Conservation (phyloP, 30 jellyfish, hydroid and myxozoan species). For the Sanderia malayensis region DNA sequence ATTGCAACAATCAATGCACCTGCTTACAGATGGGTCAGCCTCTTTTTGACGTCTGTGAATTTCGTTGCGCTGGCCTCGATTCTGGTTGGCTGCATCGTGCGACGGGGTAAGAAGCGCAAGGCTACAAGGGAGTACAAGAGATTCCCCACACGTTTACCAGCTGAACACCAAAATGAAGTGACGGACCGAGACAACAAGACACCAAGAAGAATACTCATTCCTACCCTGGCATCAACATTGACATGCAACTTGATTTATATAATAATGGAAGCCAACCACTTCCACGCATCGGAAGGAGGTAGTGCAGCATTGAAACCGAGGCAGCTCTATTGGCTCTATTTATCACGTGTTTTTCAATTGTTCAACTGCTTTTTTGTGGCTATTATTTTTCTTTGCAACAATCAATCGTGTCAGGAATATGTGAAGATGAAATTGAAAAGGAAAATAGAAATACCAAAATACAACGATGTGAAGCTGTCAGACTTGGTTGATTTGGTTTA, state of each 20-base stretch:
- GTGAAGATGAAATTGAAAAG: background rate
- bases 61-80: background rate
- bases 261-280: background rate
- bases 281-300: background rate
- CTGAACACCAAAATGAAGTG: background rate
- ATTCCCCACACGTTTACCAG: background rate
- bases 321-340: background rate
- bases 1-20: conserved; percentile 25
- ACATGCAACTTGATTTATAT: background rate
- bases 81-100: background rate
- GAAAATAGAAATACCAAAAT: background rate
- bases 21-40: background rate
- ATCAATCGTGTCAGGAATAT: background rate
- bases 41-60: background rate
- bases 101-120: background rate
- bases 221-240: background rate
- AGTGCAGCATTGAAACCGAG: background rate
- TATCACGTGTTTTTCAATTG: background rate
- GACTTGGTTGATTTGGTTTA: background rate
- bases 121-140: background rate
- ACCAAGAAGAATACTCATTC: background rate
- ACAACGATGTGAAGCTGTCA: conserved; percentile 2
- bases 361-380: conserved; percentile 7
- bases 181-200: background rate
- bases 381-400: background rate